These are phyloP conservation scores for Festucalex cinctus DNA, from an alignment of 2,113 vertebrate species.

Conservation along the genomic window DNA sequence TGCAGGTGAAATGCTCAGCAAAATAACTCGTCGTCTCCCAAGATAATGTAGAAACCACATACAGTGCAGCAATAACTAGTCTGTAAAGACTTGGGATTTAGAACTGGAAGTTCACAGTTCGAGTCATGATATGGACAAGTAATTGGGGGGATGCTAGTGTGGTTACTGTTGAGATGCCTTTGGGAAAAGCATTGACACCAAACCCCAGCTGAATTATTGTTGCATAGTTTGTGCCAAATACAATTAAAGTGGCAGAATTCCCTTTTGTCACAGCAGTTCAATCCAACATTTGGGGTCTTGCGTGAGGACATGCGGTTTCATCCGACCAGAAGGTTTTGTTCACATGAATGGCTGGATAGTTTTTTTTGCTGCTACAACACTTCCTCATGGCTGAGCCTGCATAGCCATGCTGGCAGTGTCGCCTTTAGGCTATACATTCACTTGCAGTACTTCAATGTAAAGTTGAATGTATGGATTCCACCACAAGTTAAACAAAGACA, in stretches of 20 bases:
- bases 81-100: neutral
- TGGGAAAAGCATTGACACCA: neutral
- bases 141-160: neutral
- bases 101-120: neutral
- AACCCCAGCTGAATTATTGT: neutral
- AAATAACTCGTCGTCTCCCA: too few species aligned
- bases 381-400: constrained; percentile 7
- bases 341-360: constrained; percentile 5
- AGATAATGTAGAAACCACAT: neutral
- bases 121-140: neutral
- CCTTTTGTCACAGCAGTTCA: neutral
- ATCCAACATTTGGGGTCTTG: neutral
- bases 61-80: neutral
- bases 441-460: neutral
- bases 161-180: neutral
- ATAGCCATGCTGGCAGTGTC: neutral
- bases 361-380: neutral
- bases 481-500: neutral
- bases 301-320: constrained; percentile 1
- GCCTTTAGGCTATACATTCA: neutral
- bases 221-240: neutral
- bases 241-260: neutral
- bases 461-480: neutral
- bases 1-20: neutral
- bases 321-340: constrained; percentile 6